Evolutionary conservation across 2,797 vertebrate species (phyloP).

Genomic region (Epinephelus awoara): DNA sequence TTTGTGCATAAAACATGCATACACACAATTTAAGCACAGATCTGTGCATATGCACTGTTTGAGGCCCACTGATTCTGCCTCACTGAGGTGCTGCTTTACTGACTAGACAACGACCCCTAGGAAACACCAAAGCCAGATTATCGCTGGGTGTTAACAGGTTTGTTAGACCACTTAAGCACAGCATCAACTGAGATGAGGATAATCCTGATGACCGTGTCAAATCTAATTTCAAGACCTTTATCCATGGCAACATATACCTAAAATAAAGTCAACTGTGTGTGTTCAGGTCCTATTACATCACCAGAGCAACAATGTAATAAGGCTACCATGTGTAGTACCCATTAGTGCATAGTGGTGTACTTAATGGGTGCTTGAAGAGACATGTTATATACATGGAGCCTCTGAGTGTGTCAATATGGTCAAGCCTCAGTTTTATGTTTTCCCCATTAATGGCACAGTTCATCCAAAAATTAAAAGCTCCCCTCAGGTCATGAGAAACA

Average conservation of each 20-base stretch:
- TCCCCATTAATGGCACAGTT: not conserved
- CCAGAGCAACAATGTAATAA: not conserved
- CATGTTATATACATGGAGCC: not conserved
- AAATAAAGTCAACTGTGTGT: not conserved
- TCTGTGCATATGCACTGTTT: too few relatives aligned
- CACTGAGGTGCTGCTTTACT: too few relatives aligned
- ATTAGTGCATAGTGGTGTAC: not conserved
- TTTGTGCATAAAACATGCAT: too few relatives aligned
- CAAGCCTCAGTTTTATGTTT: not conserved
- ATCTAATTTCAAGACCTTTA: too few relatives aligned
- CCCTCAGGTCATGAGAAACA: slow-evolving; percentile 1
- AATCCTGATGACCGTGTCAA: not conserved
- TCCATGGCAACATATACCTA: too few relatives aligned
- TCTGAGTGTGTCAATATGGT: not conserved
- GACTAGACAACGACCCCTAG: too few relatives aligned
- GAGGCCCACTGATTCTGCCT: too few relatives aligned
- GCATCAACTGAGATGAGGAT: not conserved
- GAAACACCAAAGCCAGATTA: too few relatives aligned
- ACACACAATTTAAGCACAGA: too few relatives aligned
- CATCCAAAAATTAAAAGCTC: not conserved
- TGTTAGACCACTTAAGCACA: not conserved
- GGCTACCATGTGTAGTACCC: not conserved
- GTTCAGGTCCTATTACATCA: not conserved
- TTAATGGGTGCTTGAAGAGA: not conserved
- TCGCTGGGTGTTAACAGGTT: not conserved